Evolutionary conservation across 1,140 invertebrate genomes (phyloP).

Genomic region (Drosophila arizonae): DNA sequence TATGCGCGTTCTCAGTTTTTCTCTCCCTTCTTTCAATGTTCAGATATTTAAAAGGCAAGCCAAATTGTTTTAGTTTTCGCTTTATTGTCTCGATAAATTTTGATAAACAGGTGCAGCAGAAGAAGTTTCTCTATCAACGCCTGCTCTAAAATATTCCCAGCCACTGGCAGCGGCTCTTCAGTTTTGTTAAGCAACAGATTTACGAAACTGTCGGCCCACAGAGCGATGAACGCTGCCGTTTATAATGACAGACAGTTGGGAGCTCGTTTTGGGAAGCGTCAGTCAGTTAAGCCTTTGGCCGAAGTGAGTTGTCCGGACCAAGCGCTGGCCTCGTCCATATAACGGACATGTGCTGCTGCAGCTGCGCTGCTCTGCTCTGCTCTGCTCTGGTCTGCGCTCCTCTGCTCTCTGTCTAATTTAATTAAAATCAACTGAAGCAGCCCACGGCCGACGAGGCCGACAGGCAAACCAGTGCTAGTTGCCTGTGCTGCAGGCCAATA

Average conservation of each 20-base stretch:
- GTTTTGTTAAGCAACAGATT: constrained; percentile 1
- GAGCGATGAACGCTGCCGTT: constrained; percentile 15
- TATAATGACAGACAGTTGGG: constrained; percentile 4
- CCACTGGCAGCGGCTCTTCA: not conserved
- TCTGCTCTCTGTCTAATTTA: constrained; percentile 56
- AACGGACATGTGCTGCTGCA: constrained; percentile 50
- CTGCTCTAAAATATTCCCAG: not conserved
- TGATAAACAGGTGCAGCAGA: not conserved
- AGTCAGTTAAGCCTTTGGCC: not conserved
- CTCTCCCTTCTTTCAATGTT: too few species aligned
- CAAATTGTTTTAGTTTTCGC: not conserved
- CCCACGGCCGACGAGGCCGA: constrained; percentile 27
- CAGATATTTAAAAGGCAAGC: not conserved
- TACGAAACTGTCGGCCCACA: constrained; percentile 1
- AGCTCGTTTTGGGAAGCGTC: constrained; percentile 2
- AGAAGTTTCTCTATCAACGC: too few species aligned
- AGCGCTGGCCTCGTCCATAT: constrained; percentile 44
- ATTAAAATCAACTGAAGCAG: constrained; percentile 75
- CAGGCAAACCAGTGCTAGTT: constrained; percentile 20
- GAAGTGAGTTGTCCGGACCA: constrained; percentile 22
- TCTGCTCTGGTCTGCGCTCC: constrained; percentile 32
- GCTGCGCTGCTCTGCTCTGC: not conserved
- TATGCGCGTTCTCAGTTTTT: too few species aligned
- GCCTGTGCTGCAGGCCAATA: constrained; percentile 58
- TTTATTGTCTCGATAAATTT: constrained; percentile 2